Conservation (phyloP, 2,888 invertebrate species). For the Trichogramma evanescens region DNA sequence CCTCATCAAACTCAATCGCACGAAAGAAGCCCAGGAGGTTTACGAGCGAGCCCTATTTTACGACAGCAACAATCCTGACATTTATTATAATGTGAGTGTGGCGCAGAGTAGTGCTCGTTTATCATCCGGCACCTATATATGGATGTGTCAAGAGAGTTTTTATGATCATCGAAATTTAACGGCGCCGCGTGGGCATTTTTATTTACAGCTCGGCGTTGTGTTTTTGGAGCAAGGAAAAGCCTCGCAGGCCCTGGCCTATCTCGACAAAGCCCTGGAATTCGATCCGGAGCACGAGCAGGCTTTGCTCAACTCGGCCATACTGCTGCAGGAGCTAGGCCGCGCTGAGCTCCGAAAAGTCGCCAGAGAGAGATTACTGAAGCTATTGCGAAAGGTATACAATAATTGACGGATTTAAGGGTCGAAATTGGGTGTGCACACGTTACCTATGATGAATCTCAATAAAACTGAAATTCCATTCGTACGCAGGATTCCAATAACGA, state of each 20-base stretch:
- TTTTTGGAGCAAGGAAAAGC: constrained; percentile 87
- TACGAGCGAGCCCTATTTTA: constrained; percentile 88
- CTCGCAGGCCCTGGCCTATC: constrained; percentile 81
- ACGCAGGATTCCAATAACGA: constrained; percentile 68
- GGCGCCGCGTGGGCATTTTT: background rate
- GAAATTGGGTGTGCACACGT: background rate
- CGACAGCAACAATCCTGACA: constrained; percentile 89
- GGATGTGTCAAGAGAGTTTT: background rate
- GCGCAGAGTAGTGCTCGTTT: background rate
- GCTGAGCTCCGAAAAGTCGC: constrained; percentile 74
- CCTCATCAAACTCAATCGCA: constrained; percentile 87
- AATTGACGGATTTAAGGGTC: constrained; percentile 12
- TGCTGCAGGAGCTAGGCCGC: constrained; percentile 83
- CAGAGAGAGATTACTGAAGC: constrained; percentile 70
- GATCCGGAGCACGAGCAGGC: constrained; percentile 95
- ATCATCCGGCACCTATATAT: too few species aligned
- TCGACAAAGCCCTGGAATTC: constrained; percentile 86
- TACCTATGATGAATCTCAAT: background rate
- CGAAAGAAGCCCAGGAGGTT: constrained; percentile 88
- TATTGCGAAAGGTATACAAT: constrained; percentile 61
- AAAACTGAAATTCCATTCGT: background rate
- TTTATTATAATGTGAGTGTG: constrained; percentile 82
- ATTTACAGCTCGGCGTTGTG: constrained; percentile 78
- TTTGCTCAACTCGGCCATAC: constrained; percentile 86
- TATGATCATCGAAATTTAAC: background rate